phyloP scores from a whole-genome alignment of 2,797 vertebrate genomes.

The Xiphophorus birchmanni region DNA sequence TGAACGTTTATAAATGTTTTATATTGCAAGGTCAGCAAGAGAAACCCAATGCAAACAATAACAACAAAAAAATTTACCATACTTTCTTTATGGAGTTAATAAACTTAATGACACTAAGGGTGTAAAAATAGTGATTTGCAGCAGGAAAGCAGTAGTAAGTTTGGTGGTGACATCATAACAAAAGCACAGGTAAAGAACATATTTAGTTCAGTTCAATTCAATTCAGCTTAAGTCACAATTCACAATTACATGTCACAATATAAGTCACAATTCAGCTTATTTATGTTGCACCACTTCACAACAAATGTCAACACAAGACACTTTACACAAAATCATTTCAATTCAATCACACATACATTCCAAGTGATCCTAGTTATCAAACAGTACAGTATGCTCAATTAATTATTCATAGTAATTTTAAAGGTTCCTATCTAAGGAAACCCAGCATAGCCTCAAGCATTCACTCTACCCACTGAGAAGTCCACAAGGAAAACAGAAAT shows the following conservation, averaged over 20 bases:
- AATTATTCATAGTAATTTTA: too few species aligned
- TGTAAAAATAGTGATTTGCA: neutral
- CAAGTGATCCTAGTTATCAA: too few species aligned
- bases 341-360: neutral
- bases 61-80: neutral
- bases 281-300: neutral
- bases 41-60: neutral
- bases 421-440: too few species aligned
- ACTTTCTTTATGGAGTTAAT: neutral
- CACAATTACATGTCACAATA: too few species aligned
- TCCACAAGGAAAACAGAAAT: neutral
- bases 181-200: neutral
- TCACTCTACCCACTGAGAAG: neutral
- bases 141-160: neutral
- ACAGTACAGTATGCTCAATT: too few species aligned
- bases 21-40: neutral
- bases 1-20: neutral
- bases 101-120: neutral
- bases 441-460: neutral
- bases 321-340: neutral
- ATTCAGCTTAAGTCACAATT: too few species aligned
- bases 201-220: neutral
- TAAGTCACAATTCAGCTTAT: neutral
- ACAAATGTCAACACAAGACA: neutral
- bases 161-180: neutral